phyloP scores from a whole-genome alignment of 2,888 invertebrate genomes.

The Trichogramma evanescens region DNA sequence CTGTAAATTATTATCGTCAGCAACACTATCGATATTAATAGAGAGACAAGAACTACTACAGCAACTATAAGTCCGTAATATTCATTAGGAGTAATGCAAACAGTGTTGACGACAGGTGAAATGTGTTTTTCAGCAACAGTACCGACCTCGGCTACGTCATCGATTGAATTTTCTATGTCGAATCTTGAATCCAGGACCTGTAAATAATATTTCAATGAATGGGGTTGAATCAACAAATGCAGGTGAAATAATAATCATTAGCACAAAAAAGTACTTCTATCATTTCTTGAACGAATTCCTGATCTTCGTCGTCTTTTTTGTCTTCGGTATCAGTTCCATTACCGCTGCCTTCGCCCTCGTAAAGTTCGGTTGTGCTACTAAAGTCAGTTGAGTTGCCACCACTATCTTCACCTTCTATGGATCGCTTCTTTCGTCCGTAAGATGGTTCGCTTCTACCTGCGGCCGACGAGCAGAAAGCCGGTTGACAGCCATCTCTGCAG shows the following conservation, averaged over 20 bases:
- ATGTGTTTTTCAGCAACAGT: conserved; percentile 44
- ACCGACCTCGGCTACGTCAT: conserved; percentile 36
- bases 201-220: neutral
- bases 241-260: neutral
- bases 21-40: conserved; percentile 66
- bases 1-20: conserved; percentile 71
- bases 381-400: conserved; percentile 23
- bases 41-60: conserved; percentile 66
- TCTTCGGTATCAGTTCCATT: conserved; percentile 29
- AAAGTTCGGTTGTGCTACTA: conserved; percentile 25
- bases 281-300: conserved; percentile 80
- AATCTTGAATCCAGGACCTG: conserved; percentile 73
- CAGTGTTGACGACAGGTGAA: conserved; percentile 57
- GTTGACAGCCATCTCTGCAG: conserved; percentile 83
- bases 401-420: conserved; percentile 22
- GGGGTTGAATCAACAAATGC: neutral
- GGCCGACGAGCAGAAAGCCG: conserved; percentile 75
- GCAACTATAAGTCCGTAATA: conserved; percentile 80
- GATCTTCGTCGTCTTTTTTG: conserved; percentile 41
- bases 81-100: conserved; percentile 76
- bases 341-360: conserved; percentile 14
- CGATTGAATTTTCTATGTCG: conserved; percentile 44
- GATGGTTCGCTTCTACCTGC: conserved; percentile 76
- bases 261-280: conserved; percentile 59
- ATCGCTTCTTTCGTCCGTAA: conserved; percentile 64